Base-by-base conservation (phyloP, 2,888 invertebrate species). In the Caenorhabditis sp. region DNA sequence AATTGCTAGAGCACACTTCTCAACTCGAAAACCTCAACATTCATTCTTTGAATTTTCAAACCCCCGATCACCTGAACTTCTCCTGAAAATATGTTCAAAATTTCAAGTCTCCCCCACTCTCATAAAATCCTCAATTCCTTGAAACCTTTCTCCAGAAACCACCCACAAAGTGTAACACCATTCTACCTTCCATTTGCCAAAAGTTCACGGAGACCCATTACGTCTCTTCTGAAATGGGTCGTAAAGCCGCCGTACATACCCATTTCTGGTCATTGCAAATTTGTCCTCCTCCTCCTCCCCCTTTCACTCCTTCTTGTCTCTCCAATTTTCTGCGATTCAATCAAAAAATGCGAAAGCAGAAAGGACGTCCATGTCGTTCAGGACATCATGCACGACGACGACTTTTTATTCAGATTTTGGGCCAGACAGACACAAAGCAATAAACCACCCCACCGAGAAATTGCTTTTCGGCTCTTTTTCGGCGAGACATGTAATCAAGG, bases 361-460 rank as follows among this genome's bases (percentile, higher is more conserved):
- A 14, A 24, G 10, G 47, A 47, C 38, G 38, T 12, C 12, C 10
- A 12, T 12, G 54, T 54, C 38, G 59, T 59, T 59, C 10, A 59
- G 38, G 22, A 38, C 59, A 35, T 59, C 59, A 59, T 59, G 19
- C 58, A 28, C 8, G 31, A 58, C 28, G n/a, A n/a, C n/a, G n/a
- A n/a, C n/a, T n/a, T n/a, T 58, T 58, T 31, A 58, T n/a, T 58
- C 58, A 58, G 31, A 31, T 59, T 59, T 38, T 3, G 35, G n/a
- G 19, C 8, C 19, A n/a, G 26, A 54, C 12, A 26, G 59, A 35
- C 19, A 59, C 38, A 59, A 38, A 59, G 19, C 38, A 19, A 19
- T 35, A 58, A 58, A 58, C 7, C 1, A 31, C 56, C 31, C 14
- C 14, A 12, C 3, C 54, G n/a, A n/a, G n/a, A n/a, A n/a, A n/a